phyloP scores from a whole-genome alignment of 2,797 vertebrate species.

The Lagorchestes hirsutus region DNA sequence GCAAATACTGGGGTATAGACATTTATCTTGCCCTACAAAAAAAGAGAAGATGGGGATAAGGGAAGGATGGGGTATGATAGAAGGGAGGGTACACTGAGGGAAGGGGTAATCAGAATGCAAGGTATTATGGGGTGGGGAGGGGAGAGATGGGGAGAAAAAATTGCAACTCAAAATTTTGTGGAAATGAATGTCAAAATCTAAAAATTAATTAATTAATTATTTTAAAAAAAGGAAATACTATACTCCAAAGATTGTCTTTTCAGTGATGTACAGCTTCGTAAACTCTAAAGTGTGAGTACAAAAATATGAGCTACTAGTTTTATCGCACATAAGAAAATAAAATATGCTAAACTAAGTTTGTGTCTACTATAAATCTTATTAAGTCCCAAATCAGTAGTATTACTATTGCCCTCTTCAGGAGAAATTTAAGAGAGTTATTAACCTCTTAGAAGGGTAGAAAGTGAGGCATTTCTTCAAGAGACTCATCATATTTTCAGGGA shows the following conservation, averaged over 20 bases:
- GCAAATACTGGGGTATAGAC: too few species aligned
- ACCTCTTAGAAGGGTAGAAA: conserved; percentile 95
- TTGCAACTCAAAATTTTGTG: too few species aligned
- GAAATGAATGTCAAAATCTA: too few species aligned
- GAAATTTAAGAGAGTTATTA: conserved; percentile 64
- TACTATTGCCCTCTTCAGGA: neutral
- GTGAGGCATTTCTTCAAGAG: conserved; percentile 96
- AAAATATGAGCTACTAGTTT: neutral
- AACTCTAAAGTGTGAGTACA: neutral
- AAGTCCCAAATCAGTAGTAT: conserved; percentile 13
- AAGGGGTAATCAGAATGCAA: too few species aligned
- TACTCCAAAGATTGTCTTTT: neutral
- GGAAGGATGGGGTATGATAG: too few species aligned
- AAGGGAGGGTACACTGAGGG: too few species aligned
- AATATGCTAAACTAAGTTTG: conserved; percentile 18
- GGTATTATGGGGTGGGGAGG: too few species aligned
- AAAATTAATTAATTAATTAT: too few species aligned
- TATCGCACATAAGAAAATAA: conserved; percentile 17
- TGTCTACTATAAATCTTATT: conserved; percentile 17
- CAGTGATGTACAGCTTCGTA: neutral
- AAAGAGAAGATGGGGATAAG: too few species aligned
- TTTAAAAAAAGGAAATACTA: too few species aligned
- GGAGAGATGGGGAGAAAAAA: too few species aligned
- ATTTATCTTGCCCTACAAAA: too few species aligned
- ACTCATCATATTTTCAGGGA: conserved; percentile 89